Base-by-base conservation (phyloP, 1,140 invertebrate species). In the Monomorium pharaonis region DNA sequence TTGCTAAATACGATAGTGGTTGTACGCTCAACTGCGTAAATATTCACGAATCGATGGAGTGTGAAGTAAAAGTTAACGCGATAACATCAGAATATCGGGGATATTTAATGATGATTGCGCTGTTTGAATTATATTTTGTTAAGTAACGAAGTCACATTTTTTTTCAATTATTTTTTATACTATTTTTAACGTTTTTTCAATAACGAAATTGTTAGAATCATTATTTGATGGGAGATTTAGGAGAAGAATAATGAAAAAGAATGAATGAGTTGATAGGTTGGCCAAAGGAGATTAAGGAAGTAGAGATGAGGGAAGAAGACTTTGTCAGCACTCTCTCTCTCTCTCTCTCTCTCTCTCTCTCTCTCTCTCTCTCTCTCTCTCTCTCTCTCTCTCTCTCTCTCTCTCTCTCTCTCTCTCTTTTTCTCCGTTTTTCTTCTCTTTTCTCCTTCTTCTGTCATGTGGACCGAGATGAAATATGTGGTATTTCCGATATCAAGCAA, bases 241-340 rank as follows among this genome's bases (percentile, higher is more conserved):
- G 72, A 37, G 42, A 72, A 87, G 44, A 74, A 87, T 78, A 86
- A 88, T 65, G 72, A 87, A 72, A 58, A 75, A 85, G 56, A 56
- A 85, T 65, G 70, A 65, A 65, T 42, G 72, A 74, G 80, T 88
- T 87, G 72, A 84, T 87, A 65, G 78, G 67, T 87, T 60, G 86
- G 67, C 65, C 69, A 88, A 88, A 88, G 51, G 60, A 89, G 86
- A 87, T 88, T 87, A 78, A 80, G 67, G 33, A 65, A 9, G 24
- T 24, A 4, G n/a, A 54, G 86, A 33, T 60, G 78, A 24, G 24
- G 49, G 56, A 70, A 54, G 49, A 58, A 67, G 51, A 51, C 42
- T 54, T 84, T 49, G 74, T 89, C 86, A 88, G 81, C 87, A 88
- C 80, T 77, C 58, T 49, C n/a, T n/a, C n/a, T n/a, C n/a, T n/a